Evolutionary conservation across 2,113 vertebrate species (phyloP), one percentile per base, ranked within the genome.

Genomic region (Eurypyga helias): DNA sequence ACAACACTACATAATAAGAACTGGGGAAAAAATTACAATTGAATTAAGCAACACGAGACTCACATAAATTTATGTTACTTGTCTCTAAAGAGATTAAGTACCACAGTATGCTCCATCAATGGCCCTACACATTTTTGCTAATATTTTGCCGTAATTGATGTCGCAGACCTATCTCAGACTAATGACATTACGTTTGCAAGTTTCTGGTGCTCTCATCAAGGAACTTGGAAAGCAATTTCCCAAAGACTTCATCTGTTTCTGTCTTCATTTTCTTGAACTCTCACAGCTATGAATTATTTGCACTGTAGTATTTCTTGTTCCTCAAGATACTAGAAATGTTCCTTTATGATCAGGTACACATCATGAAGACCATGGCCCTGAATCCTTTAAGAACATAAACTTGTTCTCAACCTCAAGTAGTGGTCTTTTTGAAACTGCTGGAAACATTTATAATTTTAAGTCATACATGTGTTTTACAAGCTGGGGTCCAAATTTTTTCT

Each of bases 161-260:
- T 93, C 92, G 90, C 81, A 81, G 76, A 90, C 76, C 34, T 81
- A 79, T 71, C 76, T 92, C 67, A 88, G 43, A 87, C 55, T 93
- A 93, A 93, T 72, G 76, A 75, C 92, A 79, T 95, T 90, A 93
- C 67, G 55, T 94, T 96, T 95, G 64, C 88, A 87, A 51, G 88
- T 89, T 94, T 87, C 83, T 80, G 82, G 33, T 46, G 24, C 55
- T 94, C 60, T 83, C 46, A 81, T 92, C 83, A 92, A 88, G 83
- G 57, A 94, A 95, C 46, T 60, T 57, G 33, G 72, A 64, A 96
- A 89, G 46, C 41, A 93, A 89, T 96, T 96, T 93, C 51, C 58
- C 7, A 0, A 90, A 83, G 90, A 81, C 51, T 95, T 94, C 7
- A 88, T 86, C 55, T 78, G 21, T 77, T 96, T 93, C 79, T 93